Base-by-base conservation (phyloP, 2,888 invertebrate species). In the Pediacus dermestoides region DNA sequence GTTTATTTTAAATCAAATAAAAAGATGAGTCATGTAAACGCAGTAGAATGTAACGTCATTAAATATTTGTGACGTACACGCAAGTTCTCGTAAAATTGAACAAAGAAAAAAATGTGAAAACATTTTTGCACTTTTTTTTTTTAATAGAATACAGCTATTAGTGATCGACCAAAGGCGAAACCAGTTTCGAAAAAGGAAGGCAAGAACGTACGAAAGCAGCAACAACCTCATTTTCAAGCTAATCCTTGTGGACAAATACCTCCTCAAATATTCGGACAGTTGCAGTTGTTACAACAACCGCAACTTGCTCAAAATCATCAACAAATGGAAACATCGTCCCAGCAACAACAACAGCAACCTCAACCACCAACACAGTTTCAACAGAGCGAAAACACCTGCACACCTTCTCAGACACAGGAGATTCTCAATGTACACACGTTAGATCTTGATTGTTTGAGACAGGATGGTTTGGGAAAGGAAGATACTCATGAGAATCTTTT, bases 161-260 rank as follows among this genome's bases (percentile, higher is more conserved):
- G 85, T 71, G 88, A 89, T 70, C 79, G 88, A 57, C 86, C 87
- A 41, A 88, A 87, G 69, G 87, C 83, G 27, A 89, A 88, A 69
- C 82, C 86, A 25, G 81, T 81, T 34, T 81, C 84, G 33, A 86
- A 88, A 66, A 88, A 87, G 66, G 87, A 85, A 64, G 79, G 82
- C 32, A 87, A 87, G 68, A 81, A 80, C 62, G 73, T 78, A 44
- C 76, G 83, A 54, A 85, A 85, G 55, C 72, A 72, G 51, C 67
- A 55, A 31, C 72, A 73, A 57, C 71, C 75, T 52, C 71, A 64
- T 9, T 63, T 66, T 41, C 63, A 64, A 23, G 60, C 64, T 23
- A 64, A 66, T 35, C 63, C 66, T 16, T 67, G 63, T 14, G 63
- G 53, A 37, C 61, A 61, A 46, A 65, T 60, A 37, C 62, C 75